These are phyloP conservation scores for Pristionchus exspectatus DNA, from an alignment of 2,888 invertebrate species.

Conservation along the genomic window DNA sequence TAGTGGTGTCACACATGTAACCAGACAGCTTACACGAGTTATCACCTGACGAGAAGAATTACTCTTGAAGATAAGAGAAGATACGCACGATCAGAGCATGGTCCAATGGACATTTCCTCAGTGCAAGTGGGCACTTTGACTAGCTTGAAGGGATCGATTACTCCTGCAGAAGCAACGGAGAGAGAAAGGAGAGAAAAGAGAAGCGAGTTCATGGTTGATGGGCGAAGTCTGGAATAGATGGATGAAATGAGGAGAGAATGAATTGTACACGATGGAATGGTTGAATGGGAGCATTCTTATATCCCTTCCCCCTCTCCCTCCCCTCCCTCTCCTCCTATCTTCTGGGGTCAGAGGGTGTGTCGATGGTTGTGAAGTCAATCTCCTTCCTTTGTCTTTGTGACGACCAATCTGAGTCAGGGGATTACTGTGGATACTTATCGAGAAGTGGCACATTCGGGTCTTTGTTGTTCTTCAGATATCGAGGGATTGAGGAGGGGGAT, in stretches of 20 bases:
- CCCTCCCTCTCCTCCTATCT: background rate
- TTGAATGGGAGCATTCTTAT: constrained; percentile 24
- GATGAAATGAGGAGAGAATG: background rate
- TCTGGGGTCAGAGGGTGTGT: background rate
- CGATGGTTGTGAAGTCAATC: background rate
- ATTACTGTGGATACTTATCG: constrained; percentile 32
- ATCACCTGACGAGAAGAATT: background rate
- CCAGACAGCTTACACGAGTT: background rate
- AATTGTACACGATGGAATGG: background rate
- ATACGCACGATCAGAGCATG: background rate
- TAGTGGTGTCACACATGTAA: constrained; percentile 37
- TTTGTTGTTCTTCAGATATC: constrained; percentile 13
- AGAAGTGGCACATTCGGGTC: background rate
- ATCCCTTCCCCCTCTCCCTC: background rate
- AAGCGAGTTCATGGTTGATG: constrained; percentile 1
- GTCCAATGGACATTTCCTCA: background rate
- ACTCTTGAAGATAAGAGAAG: background rate
- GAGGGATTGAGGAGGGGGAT: background rate
- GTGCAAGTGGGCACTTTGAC: constrained; percentile 30
- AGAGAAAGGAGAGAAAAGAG: constrained; percentile 4
- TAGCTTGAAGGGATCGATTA: background rate
- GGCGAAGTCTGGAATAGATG: background rate
- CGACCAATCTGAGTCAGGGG: background rate
- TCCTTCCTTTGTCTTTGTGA: constrained; percentile 12
- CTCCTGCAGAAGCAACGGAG: constrained; percentile 8